A percentile compares a stretch with the other conserved stretches of the same genome.
Evolutionary conservation across 2,797 vertebrate species (phyloP).

Genomic region (Cossypha dichroa): DNA sequence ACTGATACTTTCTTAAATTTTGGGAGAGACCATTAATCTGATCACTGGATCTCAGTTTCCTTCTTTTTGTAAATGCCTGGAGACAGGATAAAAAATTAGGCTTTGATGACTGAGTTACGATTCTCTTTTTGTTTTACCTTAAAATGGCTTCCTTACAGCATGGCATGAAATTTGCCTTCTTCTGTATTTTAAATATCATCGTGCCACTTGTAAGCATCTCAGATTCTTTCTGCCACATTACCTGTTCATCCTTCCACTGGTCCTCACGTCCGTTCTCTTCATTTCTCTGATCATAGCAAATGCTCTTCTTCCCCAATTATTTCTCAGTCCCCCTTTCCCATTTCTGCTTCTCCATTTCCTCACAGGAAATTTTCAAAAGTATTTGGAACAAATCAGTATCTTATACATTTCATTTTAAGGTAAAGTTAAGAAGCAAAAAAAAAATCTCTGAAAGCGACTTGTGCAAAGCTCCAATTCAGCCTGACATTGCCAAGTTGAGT

Average conservation of each 20-base stretch:
- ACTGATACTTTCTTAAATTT: not conserved
- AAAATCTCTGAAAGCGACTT: rapidly evolving
- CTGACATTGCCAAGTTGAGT: not conserved
- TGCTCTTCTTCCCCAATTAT: not conserved
- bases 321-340: not conserved
- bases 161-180: not conserved
- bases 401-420: not conserved
- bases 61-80: not conserved
- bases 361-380: not conserved
- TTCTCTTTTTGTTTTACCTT: not conserved
- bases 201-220: not conserved
- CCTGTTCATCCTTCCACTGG: not conserved
- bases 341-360: not conserved
- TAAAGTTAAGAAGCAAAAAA: not conserved
- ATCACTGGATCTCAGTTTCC: not conserved
- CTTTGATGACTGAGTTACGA: not conserved
- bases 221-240: not conserved
- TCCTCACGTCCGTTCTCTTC: rapidly evolving
- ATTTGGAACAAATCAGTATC: not conserved
- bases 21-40: not conserved
- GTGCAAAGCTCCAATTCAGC: not conserved
- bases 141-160: not conserved
- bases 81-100: not conserved
- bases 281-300: not conserved
- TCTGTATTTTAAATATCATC: not conserved